A percentile compares a stretch with the other conserved stretches of the same genome.
Conservation (phyloP, 2,113 vertebrate species). For the Gulo gulo region DNA sequence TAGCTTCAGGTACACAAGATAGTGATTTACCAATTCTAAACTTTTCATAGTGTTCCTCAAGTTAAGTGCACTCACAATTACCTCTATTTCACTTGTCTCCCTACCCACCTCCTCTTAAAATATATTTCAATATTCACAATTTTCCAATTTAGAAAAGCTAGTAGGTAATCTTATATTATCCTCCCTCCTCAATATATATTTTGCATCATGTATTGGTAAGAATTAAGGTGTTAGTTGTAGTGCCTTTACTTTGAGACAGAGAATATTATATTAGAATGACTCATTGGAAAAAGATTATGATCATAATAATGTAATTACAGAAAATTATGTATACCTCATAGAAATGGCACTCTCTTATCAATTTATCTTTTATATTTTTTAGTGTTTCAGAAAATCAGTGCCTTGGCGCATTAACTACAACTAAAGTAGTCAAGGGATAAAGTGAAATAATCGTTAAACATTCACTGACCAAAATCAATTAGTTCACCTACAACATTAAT, state of each 20-base stretch:
- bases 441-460: conserved; percentile 47
- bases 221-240: background rate
- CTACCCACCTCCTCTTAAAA: background rate
- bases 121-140: background rate
- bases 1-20: background rate
- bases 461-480: conserved; percentile 53
- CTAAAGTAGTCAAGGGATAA: background rate
- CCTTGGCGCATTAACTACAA: background rate
- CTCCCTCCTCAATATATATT: background rate
- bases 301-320: background rate
- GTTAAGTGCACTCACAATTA: background rate
- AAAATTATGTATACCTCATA: background rate
- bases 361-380: background rate
- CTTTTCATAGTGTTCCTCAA: background rate
- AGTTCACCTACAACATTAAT: conserved; percentile 33
- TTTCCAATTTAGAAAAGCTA: background rate
- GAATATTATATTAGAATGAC: background rate
- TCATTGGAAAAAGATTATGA: background rate
- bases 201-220: background rate
- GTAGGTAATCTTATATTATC: background rate
- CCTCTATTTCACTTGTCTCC: background rate
- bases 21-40: background rate
- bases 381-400: conserved; percentile 33
- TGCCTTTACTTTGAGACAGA: conserved; percentile 6
- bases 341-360: background rate